These are phyloP conservation scores for Neuroscelio doddi DNA, from an alignment of 2,888 invertebrate genomes.

Conservation along the genomic window DNA sequence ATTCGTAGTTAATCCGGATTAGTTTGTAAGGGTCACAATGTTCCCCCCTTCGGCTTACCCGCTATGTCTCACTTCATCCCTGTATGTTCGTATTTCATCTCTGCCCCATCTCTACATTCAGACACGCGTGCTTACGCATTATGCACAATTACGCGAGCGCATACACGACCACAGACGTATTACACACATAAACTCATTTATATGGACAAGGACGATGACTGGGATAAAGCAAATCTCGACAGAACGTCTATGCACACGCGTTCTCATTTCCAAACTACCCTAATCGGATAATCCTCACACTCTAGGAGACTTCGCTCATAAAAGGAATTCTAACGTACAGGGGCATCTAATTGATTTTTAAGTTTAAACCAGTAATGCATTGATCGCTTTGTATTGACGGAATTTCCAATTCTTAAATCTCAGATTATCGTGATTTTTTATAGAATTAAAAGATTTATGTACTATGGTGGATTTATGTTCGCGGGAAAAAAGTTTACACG, in stretches of 20 bases:
- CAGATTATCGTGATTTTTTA: neutral
- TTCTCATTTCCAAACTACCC: constrained; percentile 45
- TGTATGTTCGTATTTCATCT: constrained; percentile 35
- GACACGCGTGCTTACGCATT: constrained; percentile 50
- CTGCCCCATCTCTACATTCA: constrained; percentile 32
- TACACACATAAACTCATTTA: constrained; percentile 46
- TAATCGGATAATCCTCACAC: constrained; percentile 53
- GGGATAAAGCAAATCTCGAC: constrained; percentile 45
- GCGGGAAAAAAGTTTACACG: no score
- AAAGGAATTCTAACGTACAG: constrained; percentile 35
- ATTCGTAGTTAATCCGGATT: constrained; percentile 71
- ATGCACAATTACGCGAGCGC: constrained; percentile 49
- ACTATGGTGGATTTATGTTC: no score
- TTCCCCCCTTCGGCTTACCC: constrained; percentile 62
- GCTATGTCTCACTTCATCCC: constrained; percentile 47
- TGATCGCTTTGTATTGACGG: no score
- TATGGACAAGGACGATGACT: constrained; percentile 38
- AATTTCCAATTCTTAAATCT: no score
- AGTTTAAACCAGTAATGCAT: constrained; percentile 8
- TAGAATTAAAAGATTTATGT: no score
- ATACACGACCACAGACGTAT: constrained; percentile 24
- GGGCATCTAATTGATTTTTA: constrained; percentile 23
- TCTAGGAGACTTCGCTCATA: constrained; percentile 34
- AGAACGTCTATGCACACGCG: constrained; percentile 45
- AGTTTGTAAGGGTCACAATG: constrained; percentile 70